Evolutionary conservation across 2,888 invertebrate species (phyloP), one percentile per base, ranked within the genome.

Genomic region (Pyrocoelia pectoralis): DNA sequence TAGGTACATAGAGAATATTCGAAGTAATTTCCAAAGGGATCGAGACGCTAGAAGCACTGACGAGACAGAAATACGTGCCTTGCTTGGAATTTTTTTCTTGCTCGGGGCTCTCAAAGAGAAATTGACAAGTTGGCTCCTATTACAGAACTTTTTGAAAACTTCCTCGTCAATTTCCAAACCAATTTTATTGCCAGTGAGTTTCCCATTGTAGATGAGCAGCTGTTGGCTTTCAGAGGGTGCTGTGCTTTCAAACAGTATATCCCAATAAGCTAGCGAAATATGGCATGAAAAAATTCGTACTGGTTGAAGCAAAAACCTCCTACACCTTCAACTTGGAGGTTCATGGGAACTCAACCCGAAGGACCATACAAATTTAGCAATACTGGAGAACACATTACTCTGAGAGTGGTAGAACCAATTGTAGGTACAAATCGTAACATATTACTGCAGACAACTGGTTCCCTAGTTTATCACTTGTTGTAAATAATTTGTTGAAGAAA

Each of bases 381-480:
- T 43, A 12, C 43, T n/a, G 13, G 3, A 4, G 8, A 3, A 40
- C 3, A 40, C n/a, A 4, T 40, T 3, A 9, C 8, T 4, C 3
- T 4, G n/a, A 12, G 40, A 40, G 8, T 40, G 4, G 2, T 2
- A 2, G 5, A 40, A n/a, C 40, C 40, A 12, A 40, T 40, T 40
- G 4, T 5, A 24, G 29, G 38, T 38, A 12, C 43, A 12, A 6
- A 8, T 8, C 6, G 43, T n/a, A 43, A 43, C 14, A 2, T n/a
- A n/a, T 43, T 3, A 43, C 43, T 1, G 38, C 51, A n/a, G 53
- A 57, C 12, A 64, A 55, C 19, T 64, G 40, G 14, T 64, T 59
- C 19, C 53, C n/a, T n/a, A n/a, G n/a, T n/a, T n/a, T n/a, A n/a
- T n/a, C n/a, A 0, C 15, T 55, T 8, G 43, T n/a, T n/a, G n/a